These are phyloP conservation scores for Poeciliopsis prolifica DNA, from an alignment of 2,113 vertebrate species.

Conservation along the genomic window DNA sequence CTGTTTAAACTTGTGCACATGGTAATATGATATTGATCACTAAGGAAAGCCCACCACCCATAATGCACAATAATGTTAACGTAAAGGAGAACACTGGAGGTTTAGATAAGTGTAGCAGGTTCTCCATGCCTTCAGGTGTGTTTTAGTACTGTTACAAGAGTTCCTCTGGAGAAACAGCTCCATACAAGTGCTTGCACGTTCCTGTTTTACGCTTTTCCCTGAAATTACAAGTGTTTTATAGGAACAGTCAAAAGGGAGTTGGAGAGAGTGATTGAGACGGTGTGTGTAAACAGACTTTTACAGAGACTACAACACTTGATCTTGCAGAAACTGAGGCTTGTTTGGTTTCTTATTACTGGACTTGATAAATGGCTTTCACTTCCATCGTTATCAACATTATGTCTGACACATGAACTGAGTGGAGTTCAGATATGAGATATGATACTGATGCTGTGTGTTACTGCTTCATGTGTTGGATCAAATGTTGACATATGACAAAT, in stretches of 20 bases:
- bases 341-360: conserved; percentile 46
- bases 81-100: background rate
- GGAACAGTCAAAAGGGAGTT: conserved; percentile 23
- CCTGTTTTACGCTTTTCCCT: no score
- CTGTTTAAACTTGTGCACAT: background rate
- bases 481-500: conserved; percentile 10
- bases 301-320: conserved; percentile 10
- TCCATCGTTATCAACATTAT: background rate
- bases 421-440: background rate
- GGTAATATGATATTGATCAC: background rate
- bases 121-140: conserved; percentile 23
- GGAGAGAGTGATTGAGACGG: conserved; percentile 20
- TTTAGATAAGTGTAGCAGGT: background rate
- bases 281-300: conserved; percentile 1
- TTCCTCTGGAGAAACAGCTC: background rate
- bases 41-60: background rate
- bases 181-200: no score
- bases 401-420: background rate
- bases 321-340: background rate
- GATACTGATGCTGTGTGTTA: background rate
- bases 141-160: conserved; percentile 4
- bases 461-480: background rate
- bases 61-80: background rate
- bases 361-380: conserved; percentile 48
- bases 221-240: no score